These are phyloP conservation scores for Drosophila nigricruria DNA, from an alignment of 2,888 invertebrate species.

Conservation along the genomic window DNA sequence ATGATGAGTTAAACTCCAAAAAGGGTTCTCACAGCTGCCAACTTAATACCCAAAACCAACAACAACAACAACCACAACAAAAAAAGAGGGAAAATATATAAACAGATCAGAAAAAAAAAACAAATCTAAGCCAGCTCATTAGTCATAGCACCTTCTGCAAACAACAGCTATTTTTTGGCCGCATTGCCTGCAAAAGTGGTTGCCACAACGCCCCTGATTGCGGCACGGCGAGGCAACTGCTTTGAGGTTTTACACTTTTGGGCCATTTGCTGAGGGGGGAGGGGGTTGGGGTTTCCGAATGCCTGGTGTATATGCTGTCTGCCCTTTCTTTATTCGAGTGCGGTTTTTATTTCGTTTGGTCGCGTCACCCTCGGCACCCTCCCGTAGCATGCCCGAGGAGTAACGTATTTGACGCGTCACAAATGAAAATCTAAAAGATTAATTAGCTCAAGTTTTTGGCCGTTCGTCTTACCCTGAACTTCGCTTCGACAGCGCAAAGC, in stretches of 20 bases:
- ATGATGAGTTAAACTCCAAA: conserved; percentile 5
- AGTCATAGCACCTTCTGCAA: conserved; percentile 61
- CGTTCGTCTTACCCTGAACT: conserved; percentile 38
- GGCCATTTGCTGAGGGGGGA: conserved; percentile 67
- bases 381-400: conserved; percentile 66
- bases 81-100: conserved; percentile 10
- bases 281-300: conserved; percentile 38
- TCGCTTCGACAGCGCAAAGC: conserved; percentile 46
- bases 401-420: conserved; percentile 79
- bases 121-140: conserved; percentile 64
- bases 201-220: conserved; percentile 66
- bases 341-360: conserved; percentile 73
- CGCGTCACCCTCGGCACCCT: conserved; percentile 57
- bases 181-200: conserved; percentile 37
- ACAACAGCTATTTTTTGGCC: conserved; percentile 20
- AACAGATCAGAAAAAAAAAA: conserved; percentile 10
- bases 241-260: conserved; percentile 76
- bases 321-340: conserved; percentile 44
- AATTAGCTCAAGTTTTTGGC: conserved; percentile 77
- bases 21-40: conserved; percentile 12
- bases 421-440: conserved; percentile 80
- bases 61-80: background rate
- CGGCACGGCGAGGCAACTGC: conserved; percentile 44
- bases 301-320: conserved; percentile 15
- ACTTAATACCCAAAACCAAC: conserved; percentile 17